Evolutionary conservation across 2,797 vertebrate species (phyloP), one percentile per base, ranked within the genome.

Genomic region (Catamblyrhynchus diadema): DNA sequence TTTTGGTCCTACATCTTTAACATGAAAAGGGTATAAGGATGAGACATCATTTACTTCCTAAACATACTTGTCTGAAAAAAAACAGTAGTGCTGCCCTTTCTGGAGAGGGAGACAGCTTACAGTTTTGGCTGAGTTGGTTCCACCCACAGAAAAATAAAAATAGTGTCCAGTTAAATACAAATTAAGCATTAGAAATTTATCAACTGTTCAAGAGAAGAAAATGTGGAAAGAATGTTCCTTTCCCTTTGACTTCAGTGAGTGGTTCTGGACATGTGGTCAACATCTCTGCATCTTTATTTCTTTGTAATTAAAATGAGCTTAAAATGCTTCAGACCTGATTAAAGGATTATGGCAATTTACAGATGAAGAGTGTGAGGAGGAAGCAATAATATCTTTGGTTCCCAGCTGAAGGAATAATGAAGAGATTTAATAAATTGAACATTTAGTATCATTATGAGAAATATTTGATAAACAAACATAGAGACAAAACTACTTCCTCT

Each of bases 121-220:
- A 66, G 54, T 91, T 95, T 87, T 89, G 93, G 37, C 62, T 94
- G 82, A 59, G 59, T 81, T 86, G 14, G 25, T 96, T 95, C 80
- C 77, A 79, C 85, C 62, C 60, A 94, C 87, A 50, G 87, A 86
- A 79, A 28, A 75, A 33, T 84, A 51, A 92, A 91, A 87, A 91
- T 84, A 81, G n/a, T 42, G 32, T 87, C 41, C 18, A 51, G 65
- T 65, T 93, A 92, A 89, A 93, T 28, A 69, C 54, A 87, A 65
- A 74, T 95, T 57, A 80, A 89, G 33, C 44, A 64, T 88, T 30
- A 91, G 85, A 88, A 95, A 62, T 79, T 28, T 44, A 66, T 90
- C 21, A 91, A 66, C 51, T 83, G 33, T 69, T 86, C 3, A n/a
- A 59, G 41, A 92, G 72, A 90, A 86, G 51, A 85, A 92, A 88